Evolutionary conservation across 2,113 vertebrate genomes (phyloP).

Genomic region (Phalacrocorax pelagicus): DNA sequence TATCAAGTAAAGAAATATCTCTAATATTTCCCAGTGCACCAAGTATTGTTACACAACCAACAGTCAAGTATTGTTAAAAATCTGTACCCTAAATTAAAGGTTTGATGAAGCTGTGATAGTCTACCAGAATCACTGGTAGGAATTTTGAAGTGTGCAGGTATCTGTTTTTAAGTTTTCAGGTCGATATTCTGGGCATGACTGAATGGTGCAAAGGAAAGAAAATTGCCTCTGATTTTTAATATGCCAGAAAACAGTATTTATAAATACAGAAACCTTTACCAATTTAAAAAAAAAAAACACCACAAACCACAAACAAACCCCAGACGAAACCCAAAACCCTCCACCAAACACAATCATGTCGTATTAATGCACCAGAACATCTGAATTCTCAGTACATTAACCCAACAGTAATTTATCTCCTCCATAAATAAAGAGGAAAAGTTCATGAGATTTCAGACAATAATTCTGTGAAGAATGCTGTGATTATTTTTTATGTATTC

Average conservation of each 20-base stretch:
- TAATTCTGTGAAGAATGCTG: neutral
- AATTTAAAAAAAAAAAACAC: neutral
- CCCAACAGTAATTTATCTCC: neutral
- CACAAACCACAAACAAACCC: neutral
- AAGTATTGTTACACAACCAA: neutral
- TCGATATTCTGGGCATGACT: neutral
- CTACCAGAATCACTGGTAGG: neutral
- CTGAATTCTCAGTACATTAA: neutral
- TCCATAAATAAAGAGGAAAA: neutral
- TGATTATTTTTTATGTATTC: neutral
- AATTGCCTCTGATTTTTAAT: neutral
- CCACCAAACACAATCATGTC: neutral
- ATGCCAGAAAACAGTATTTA: neutral
- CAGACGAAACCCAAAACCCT: too few species aligned
- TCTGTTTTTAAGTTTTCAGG: neutral
- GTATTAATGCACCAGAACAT: neutral
- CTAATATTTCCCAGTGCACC: neutral
- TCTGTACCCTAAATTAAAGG: neutral
- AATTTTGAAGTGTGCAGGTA: neutral
- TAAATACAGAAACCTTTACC: neutral
- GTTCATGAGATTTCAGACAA: neutral
- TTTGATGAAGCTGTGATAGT: neutral
- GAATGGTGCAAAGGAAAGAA: neutral
- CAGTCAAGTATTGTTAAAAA: neutral
- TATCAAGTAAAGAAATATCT: neutral